Percentiles rank a stretch among this genome's conserved stretches.
phyloP scores from a whole-genome alignment of 1,140 invertebrate genomes.

The Lepidostoma basale region DNA sequence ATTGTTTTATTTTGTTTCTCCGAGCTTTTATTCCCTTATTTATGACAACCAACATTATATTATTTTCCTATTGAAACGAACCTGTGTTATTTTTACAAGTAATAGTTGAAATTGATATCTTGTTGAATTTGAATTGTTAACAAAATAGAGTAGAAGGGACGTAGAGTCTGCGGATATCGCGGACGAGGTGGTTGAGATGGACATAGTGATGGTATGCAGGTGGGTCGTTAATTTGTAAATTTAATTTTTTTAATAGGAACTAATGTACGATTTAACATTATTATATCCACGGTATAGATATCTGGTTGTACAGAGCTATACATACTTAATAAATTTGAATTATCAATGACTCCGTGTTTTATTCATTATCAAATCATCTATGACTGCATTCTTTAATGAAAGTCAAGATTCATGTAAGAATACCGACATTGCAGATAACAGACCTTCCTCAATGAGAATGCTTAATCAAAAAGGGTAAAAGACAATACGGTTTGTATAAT shows the following conservation, averaged over 20 bases:
- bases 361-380: too few species aligned
- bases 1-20: not conserved
- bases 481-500: too few species aligned
- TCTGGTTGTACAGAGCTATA: constrained; percentile 46
- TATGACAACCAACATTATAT: not conserved
- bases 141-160: constrained; percentile 35
- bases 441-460: too few species aligned
- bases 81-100: constrained; percentile 14
- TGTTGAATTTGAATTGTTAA: constrained; percentile 46
- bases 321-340: constrained; percentile 45
- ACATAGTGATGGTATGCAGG: constrained; percentile 27
- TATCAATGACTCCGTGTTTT: constrained; percentile 26
- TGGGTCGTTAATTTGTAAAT: constrained; percentile 44
- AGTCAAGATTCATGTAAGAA: too few species aligned
- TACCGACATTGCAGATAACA: too few species aligned
- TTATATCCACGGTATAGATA: constrained; percentile 44
- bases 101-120: constrained; percentile 42
- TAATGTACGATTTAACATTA: constrained; percentile 43
- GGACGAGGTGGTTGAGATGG: constrained; percentile 29
- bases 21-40: constrained; percentile 6
- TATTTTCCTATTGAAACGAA: constrained; percentile 6
- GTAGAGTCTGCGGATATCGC: constrained; percentile 31
- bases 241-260: constrained; percentile 44
- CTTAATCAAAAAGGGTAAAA: too few species aligned
- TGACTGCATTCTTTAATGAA: too few species aligned